Conservation (phyloP, 2,113 vertebrate genomes). For the Pachyramphus minor region DNA sequence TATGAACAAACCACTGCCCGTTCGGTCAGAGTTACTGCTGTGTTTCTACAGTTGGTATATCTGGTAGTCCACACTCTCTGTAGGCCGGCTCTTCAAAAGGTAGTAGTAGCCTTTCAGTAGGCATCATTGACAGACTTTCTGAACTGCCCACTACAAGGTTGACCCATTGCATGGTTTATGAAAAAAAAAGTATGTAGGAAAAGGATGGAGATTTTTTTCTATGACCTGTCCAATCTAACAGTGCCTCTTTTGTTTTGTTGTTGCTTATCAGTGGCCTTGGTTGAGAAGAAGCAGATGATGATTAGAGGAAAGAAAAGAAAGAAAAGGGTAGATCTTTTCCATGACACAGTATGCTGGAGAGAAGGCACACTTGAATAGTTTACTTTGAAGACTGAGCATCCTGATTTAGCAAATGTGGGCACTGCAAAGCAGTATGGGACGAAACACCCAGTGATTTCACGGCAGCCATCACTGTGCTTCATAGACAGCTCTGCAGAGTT, state of each 20-base stretch:
- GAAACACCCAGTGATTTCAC: not conserved
- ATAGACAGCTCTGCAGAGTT: not conserved
- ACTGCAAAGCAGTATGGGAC: not conserved
- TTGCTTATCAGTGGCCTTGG: constrained; percentile 13
- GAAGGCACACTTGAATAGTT: not conserved
- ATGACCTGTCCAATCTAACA: not conserved
- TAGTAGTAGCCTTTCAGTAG: not conserved
- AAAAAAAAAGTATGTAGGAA: not conserved
- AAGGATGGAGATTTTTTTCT: not conserved
- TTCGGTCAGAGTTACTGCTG: not conserved
- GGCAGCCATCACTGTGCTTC: not conserved
- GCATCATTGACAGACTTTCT: not conserved
- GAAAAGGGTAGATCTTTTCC: not conserved
- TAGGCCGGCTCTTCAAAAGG: not conserved
- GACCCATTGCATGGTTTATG: not conserved
- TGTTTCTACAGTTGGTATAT: not conserved
- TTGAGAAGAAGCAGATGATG: constrained; percentile 10
- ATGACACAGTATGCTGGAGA: not conserved
- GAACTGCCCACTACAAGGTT: not conserved
- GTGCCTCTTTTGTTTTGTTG: constrained; percentile 30
- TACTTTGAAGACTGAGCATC: not conserved
- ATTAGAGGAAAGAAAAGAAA: constrained; percentile 46
- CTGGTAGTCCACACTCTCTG: not conserved
- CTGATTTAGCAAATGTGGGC: not conserved
- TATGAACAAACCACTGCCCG: not conserved